Evolutionary conservation across 2,888 invertebrate species (phyloP), one percentile per base, ranked within the genome.

Genomic region (Tenthredo scrophulariae): DNA sequence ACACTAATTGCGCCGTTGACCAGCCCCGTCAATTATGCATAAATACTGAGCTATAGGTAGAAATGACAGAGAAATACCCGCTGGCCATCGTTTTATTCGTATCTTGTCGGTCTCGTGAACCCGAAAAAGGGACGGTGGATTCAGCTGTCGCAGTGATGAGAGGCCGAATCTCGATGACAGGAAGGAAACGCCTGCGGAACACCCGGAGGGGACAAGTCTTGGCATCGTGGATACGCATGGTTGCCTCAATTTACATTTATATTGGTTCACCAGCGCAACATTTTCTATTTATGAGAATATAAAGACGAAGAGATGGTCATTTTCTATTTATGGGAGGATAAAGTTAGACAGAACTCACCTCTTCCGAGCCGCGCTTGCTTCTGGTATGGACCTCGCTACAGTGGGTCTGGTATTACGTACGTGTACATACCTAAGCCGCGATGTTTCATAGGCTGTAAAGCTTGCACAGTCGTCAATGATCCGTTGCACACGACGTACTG

Each of bases 171-270:
- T 33, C 62, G 80, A 62, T 62, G 80, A 80, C 40, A 58, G 58
- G 80, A 50, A 62, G 40, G 40, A 80, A 80, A 80, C 58, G 80
- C 80, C 62, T 40, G 80, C 46, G 58, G 80, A 40, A 80, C 22
- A 80, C 37, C 80, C 62, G 13, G 10, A 37, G 80, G 62, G 62
- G 80, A 80, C 22, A 80, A 62, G 58, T 62, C 80, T 10, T 26
- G 29, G 80, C 58, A 58, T 40, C 50, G 37, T 58, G 62, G 37
- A 22, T 74, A 67, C 70, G 84, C 84, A 84, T 67, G 33, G 50
- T 54, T 62, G 84, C 50, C 84, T 58, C 65, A 86, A 87, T 87
- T 87, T 87, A 87, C 87, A 87, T 87, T 86, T 87, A 87, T 87
- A 87, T 87, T 86, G 87, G 84, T 85, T 86, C 75, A 72, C 85